These are phyloP conservation scores for Synergus umbraculus DNA, from an alignment of 2,888 invertebrate genomes.

Conservation along the genomic window DNA sequence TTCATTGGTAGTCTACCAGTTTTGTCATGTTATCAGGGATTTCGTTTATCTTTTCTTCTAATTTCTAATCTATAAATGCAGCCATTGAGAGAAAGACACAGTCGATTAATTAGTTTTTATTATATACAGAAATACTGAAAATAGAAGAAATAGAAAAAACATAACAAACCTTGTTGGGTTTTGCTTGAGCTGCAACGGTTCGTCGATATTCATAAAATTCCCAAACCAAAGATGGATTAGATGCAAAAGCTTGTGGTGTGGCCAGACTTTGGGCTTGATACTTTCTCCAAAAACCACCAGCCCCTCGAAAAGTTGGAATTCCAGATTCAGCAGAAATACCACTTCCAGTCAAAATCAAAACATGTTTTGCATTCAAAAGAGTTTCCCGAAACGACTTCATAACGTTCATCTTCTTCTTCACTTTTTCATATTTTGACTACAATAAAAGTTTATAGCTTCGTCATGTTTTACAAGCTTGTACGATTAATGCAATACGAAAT, in stretches of 20 bases:
- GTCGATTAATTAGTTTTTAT: too few relatives aligned
- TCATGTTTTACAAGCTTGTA: background rate
- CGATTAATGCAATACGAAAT: background rate
- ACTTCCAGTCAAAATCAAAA: constrained; percentile 87
- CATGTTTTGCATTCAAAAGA: constrained; percentile 81
- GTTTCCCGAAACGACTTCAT: constrained; percentile 80
- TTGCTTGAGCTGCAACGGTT: constrained; percentile 85
- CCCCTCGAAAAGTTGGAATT: constrained; percentile 91
- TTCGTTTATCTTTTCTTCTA: too few relatives aligned
- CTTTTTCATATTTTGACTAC: background rate
- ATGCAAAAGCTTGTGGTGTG: constrained; percentile 85
- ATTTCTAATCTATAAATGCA: too few relatives aligned
- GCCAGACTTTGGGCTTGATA: constrained; percentile 84
- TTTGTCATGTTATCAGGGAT: too few relatives aligned
- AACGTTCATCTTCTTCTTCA: constrained; percentile 50
- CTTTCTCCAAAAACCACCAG: constrained; percentile 90
- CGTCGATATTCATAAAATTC: constrained; percentile 93
- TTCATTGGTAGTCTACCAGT: too few relatives aligned
- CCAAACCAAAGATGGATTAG: constrained; percentile 90
- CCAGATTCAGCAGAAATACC: constrained; percentile 92
- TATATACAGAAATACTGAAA: background rate
- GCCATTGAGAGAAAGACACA: too few relatives aligned
- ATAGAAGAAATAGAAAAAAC: constrained; percentile 6
- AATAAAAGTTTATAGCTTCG: background rate
- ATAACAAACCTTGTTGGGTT: constrained; percentile 83